Evolutionary conservation across 2,888 invertebrate species (phyloP).

Genomic region (Xestoiulus laeticollis): DNA sequence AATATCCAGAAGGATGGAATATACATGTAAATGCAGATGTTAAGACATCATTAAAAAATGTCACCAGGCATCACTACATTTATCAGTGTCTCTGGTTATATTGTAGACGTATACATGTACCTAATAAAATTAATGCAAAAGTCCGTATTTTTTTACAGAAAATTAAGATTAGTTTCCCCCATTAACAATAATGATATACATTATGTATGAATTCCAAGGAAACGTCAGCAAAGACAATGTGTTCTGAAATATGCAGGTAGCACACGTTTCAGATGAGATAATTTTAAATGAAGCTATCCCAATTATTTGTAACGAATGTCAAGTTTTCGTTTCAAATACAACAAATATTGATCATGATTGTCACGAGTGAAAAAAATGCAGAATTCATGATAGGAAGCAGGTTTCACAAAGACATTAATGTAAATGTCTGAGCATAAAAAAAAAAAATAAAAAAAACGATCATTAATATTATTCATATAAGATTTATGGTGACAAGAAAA

Average conservation of each 20-base stretch:
- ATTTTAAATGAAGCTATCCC: not conserved
- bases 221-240: not conserved
- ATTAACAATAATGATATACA: not conserved
- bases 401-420: not conserved
- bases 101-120: no score
- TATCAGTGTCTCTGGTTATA: no score
- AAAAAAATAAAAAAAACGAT: no score
- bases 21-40: no score
- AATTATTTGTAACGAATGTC: not conserved
- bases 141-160: no score
- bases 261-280: not conserved
- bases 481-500: not conserved
- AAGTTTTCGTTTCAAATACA: not conserved
- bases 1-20: no score
- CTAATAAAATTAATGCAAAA: no score
- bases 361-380: not conserved
- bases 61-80: no score
- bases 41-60: no score
- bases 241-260: not conserved
- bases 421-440: not conserved
- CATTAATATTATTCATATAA: not conserved
- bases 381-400: not conserved
- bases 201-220: not conserved
- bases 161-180: not conserved
- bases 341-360: not conserved